Evolutionary conservation across 2,113 vertebrate species (phyloP).

Genomic region (Apteryx owenii): DNA sequence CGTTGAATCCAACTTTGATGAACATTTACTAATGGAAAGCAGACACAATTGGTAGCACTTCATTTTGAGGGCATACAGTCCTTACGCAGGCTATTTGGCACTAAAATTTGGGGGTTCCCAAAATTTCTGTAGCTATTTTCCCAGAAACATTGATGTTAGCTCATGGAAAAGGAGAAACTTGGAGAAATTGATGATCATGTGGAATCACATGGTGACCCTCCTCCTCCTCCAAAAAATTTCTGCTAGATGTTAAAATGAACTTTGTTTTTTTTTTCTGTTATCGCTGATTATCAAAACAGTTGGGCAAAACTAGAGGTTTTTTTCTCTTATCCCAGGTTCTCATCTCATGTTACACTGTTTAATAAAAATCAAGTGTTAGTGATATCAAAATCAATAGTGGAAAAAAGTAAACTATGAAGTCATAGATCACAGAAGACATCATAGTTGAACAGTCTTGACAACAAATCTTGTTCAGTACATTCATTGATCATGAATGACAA

Average conservation of each 20-base stretch:
- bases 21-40: background rate
- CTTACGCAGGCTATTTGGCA: background rate
- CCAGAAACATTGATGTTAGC: background rate
- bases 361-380: background rate
- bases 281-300: background rate
- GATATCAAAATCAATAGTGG: background rate
- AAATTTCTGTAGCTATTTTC: background rate
- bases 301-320: background rate
- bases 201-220: background rate
- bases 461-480: background rate
- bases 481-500: background rate
- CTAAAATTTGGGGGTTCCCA: background rate
- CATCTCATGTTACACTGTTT: background rate
- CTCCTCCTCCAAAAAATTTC: background rate
- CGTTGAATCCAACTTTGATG: background rate
- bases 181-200: fast-evolving
- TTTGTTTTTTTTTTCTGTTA: background rate
- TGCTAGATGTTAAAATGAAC: background rate
- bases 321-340: background rate
- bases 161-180: background rate
- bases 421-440: background rate
- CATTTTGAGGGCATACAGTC: background rate
- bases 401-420: background rate
- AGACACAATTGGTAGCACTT: background rate
- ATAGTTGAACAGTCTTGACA: background rate